These are phyloP conservation scores for Mixornis gularis DNA, from an alignment of 2,113 vertebrate species.

Conservation along the genomic window DNA sequence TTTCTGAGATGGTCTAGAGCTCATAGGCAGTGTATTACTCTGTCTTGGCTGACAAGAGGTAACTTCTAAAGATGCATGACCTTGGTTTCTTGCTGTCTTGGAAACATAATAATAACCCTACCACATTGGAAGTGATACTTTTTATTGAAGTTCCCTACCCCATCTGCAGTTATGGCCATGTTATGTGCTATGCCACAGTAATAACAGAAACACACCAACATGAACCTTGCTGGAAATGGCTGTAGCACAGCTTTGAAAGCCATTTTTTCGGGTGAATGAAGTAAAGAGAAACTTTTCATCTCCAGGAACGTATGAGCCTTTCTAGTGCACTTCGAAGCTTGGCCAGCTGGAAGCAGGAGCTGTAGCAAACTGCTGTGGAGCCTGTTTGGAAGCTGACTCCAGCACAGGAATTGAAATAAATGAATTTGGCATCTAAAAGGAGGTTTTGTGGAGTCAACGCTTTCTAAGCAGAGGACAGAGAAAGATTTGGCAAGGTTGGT, in stretches of 20 bases:
- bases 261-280: background rate
- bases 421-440: constrained; percentile 17
- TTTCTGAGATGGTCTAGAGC: background rate
- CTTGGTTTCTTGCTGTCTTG: background rate
- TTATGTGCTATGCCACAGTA: background rate
- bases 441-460: constrained; percentile 21
- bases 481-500: constrained; percentile 9
- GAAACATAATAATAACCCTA: background rate
- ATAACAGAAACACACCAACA: background rate
- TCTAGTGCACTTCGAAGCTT: background rate
- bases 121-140: background rate
- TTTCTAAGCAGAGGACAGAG: constrained; percentile 36
- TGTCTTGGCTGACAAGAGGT: background rate
- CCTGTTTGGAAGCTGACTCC: background rate
- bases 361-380: background rate
- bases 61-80: background rate
- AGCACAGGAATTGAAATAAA: background rate
- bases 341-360: background rate
- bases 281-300: background rate
- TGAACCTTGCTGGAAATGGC: background rate
- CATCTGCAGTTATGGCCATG: background rate
- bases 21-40: background rate
- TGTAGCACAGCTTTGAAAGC: background rate
- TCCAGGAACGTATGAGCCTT: background rate
- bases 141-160: background rate